Percentiles rank a stretch among this genome's conserved stretches.
phyloP scores from a whole-genome alignment of 2,797 vertebrate genomes.

The Eulemur rubriventer region DNA sequence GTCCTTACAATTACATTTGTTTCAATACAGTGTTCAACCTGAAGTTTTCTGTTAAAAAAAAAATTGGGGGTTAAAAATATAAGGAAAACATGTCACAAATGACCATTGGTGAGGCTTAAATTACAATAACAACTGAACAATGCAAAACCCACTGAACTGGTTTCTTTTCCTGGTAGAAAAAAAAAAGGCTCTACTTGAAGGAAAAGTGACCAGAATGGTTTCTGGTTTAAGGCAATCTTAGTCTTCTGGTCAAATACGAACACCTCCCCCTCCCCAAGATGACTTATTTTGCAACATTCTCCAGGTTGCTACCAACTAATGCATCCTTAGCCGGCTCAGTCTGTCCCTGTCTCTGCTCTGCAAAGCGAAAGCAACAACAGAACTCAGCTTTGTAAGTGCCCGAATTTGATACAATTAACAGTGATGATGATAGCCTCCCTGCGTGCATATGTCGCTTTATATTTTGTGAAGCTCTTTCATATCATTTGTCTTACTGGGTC shows the following conservation, averaged over 20 bases:
- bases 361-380: constrained; percentile 10
- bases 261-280: background rate
- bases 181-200: background rate
- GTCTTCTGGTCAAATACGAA: constrained; percentile 50
- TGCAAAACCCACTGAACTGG: constrained; percentile 57
- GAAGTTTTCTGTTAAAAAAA: constrained; percentile 22
- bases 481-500: background rate
- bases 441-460: background rate
- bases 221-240: constrained; percentile 33
- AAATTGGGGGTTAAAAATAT: constrained; percentile 21
- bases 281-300: constrained; percentile 47
- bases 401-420: background rate
- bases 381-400: background rate
- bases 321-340: background rate
- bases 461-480: constrained; percentile 19
- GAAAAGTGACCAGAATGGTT: constrained; percentile 17
- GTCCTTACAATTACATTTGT: background rate
- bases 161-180: constrained; percentile 33
- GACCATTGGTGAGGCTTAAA: background rate
- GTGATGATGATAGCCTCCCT: background rate
- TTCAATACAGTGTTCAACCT: background rate
- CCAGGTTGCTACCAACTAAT: background rate
- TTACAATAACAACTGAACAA: constrained; percentile 26
- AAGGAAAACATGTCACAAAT: constrained; percentile 44
- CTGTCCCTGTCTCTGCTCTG: background rate